Evolutionary conservation across 2,888 invertebrate genomes (phyloP), one percentile per base, ranked within the genome.

Genomic region (Drosophila niveifrons): DNA sequence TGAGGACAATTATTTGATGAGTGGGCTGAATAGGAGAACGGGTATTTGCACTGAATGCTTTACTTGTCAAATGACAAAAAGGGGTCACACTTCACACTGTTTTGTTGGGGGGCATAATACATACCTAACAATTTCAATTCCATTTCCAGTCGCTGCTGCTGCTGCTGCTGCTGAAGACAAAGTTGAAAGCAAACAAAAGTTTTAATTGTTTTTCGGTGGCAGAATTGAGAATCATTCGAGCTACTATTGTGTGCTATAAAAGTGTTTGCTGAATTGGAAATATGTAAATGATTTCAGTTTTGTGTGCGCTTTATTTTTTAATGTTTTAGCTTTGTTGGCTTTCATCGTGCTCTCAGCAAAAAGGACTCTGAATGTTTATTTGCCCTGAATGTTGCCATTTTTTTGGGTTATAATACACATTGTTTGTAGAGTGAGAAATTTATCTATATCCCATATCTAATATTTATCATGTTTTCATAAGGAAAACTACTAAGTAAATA

Each of bases 1-100:
- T 78, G 74, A 77, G 89, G 89, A 87, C 87, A 87, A 89, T 87
- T 88, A 88, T 88, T 88, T 89, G 88, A 86, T 89, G 86, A 88
- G 86, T 88, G 86, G 74, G 48, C 52, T 71, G 74, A 74, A 71
- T 70, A 71, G 73, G 71, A 74, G 71, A 74, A 78, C 76, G 70
- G 50, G 28, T 29, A n/a, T 63, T 63, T 18, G 28, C 17, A 10
- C 65, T 63, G 28, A 17, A 39, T 39, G 63, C 63, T 66, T 63
- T 66, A 52, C 77, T 83, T 75, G 80, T 75, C 72, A 69, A 81
- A 68, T 80, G 52, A n/a, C 23, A 23, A 23, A 83, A 83, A 76
- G 80, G 73, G 79, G 73, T 80, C 81, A 75, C 78, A 73, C 61
- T 66, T 64, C 51, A 66, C 31, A 41, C 7, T 13, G 13, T 3